Base-by-base conservation (phyloP, 2,888 invertebrate genomes). In the Cheiracanthium punctorium region DNA sequence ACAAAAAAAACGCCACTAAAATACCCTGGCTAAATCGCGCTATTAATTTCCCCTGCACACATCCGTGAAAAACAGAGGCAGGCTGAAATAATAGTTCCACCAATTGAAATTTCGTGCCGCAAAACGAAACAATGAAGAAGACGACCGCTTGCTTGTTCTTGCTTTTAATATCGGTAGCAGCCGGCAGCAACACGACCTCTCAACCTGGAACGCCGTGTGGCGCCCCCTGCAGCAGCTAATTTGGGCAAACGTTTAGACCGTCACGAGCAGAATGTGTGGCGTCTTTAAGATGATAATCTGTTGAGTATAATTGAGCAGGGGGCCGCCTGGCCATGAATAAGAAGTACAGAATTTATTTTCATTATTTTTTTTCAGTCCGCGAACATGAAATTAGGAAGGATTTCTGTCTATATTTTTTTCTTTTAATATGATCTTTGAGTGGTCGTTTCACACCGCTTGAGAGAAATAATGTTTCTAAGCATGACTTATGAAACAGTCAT, bases 51-150 rank as follows among this genome's bases (percentile, higher is more conserved):
- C 71, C 14, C 29, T 17, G 28, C 71, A 29, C 29, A 71, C 71
- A 71, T 71, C 43, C 71, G 43, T 43, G 43, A 41, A 43, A n/a
- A n/a, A 43, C 28, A 1, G 43, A 71, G 71, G 43, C 43, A 43
- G 28, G 71, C 37, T 29, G 71, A 71, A 41, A 71, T 71, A 71
- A 71, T 71, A 33, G 29, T 43, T 17, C 71, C 24, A 24, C 43
- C 71, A 71, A 71, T 71, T 71, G 71, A 71, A 71, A 71, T 43
- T 71, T 71, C 71, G 71, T 71, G 71, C 43, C 43, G 29, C 71
- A 33, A 37, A 43, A 29, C 41, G 29, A 71, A 71, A 71, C 71
- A 71, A 71, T 71, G 71, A 71, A 71, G 71, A 71, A 37, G 43
- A 71, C 33, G 41, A 28, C 28, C 43, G 24, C 1, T 14, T 33